These are phyloP conservation scores for Drosophila prostipennis DNA, from an alignment of 2,888 invertebrate genomes.

Conservation along the genomic window DNA sequence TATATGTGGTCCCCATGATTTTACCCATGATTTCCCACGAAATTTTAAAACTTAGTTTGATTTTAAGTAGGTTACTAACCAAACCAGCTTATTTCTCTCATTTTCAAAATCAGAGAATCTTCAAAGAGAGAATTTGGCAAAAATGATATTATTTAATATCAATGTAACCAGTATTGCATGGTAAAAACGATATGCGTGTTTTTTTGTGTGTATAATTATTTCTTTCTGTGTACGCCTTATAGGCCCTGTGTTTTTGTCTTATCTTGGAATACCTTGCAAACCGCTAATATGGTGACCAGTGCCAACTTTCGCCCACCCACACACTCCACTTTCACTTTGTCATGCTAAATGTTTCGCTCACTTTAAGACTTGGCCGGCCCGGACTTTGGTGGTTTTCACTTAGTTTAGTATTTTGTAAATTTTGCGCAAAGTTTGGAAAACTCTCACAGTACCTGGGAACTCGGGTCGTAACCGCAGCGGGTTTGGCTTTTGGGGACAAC, in stretches of 20 bases:
- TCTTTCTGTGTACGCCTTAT: background rate
- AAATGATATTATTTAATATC: too few species aligned
- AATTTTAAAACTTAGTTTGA: too few species aligned
- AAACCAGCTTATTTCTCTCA: too few species aligned
- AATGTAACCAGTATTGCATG: too few species aligned
- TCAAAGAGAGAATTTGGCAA: too few species aligned
- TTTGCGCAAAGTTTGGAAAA: slow-evolving; percentile 53
- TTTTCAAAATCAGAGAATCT: too few species aligned
- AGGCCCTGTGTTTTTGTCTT: slow-evolving; percentile 13
- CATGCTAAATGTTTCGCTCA: slow-evolving; percentile 61
- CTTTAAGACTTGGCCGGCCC: slow-evolving; percentile 10
- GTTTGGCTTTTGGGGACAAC: slow-evolving; percentile 33
- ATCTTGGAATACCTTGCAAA: slow-evolving; percentile 41
- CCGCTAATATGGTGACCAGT: slow-evolving; percentile 66
- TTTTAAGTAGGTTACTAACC: too few species aligned
- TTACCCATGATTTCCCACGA: too few species aligned
- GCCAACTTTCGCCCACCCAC: slow-evolving; percentile 20
- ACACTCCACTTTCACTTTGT: slow-evolving; percentile 72
- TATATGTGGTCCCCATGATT: too few species aligned
- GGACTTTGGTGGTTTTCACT: slow-evolving; percentile 64
- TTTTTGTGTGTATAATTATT: too few species aligned
- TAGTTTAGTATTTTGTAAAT: slow-evolving; percentile 66
- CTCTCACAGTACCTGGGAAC: slow-evolving; percentile 43
- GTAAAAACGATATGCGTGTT: too few species aligned
- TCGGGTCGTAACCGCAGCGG: slow-evolving; percentile 17